Percentiles rank a stretch among this genome's conserved stretches.
phyloP scores from a whole-genome alignment of 1,140 invertebrate genomes.

The Acromyrmex charruanus region DNA sequence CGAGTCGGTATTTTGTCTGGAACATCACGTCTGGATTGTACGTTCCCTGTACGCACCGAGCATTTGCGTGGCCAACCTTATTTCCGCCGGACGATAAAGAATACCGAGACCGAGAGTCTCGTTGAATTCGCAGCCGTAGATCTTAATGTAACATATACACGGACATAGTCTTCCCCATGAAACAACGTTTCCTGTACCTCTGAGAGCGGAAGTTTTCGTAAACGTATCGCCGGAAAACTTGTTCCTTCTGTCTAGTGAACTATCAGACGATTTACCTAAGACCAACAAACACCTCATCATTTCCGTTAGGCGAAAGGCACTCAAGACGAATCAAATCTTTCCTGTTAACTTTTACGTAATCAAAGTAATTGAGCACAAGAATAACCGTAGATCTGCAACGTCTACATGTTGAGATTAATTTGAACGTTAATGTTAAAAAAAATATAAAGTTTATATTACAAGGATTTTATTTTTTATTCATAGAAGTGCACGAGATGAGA shows the following conservation, averaged over 20 bases:
- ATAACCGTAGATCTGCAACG: not conserved
- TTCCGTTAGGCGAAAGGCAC: slow-evolving; percentile 3
- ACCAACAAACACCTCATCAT: not conserved
- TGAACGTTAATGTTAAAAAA: slow-evolving; percentile 3
- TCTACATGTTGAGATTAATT: not conserved
- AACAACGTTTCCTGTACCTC: slow-evolving; percentile 36
- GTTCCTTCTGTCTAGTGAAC: slow-evolving; percentile 1
- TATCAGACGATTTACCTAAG: not conserved
- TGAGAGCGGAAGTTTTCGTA: slow-evolving; percentile 51
- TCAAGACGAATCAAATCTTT: not conserved
- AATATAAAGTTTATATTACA: not conserved
- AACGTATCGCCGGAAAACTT: slow-evolving; percentile 12
- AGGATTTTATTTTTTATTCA: too few relatives aligned
- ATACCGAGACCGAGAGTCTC: slow-evolving; percentile 55
- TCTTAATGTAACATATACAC: slow-evolving; percentile 46
- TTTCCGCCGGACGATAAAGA: slow-evolving; percentile 70
- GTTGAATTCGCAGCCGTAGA: slow-evolving; percentile 52
- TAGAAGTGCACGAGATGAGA: too few relatives aligned
- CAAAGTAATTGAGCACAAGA: not conserved
- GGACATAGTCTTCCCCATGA: slow-evolving; percentile 4
- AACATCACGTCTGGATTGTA: slow-evolving; percentile 10
- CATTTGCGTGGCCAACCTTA: slow-evolving; percentile 69
- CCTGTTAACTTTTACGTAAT: not conserved
- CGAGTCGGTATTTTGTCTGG: slow-evolving; percentile 39
- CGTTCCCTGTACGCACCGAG: slow-evolving; percentile 26